A percentile compares a stretch with the other conserved stretches of the same genome.
Conservation (phyloP, 2,797 vertebrate species). For the Valencia hispanica region DNA sequence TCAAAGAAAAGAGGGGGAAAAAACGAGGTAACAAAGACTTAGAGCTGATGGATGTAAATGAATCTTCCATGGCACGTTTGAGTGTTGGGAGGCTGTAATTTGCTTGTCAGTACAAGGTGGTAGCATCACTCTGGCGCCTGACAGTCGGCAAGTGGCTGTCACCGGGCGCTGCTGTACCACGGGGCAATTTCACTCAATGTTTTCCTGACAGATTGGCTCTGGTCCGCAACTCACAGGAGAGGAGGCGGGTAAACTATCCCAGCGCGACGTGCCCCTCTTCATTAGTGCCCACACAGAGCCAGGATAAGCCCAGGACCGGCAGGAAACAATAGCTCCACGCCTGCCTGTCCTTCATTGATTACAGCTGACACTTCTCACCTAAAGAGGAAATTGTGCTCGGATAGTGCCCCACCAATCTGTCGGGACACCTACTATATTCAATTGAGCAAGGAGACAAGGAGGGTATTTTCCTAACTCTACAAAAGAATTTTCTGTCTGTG, state of each 20-base stretch:
- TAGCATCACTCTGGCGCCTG: slow-evolving; percentile 72
- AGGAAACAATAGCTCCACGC: slow-evolving; percentile 82
- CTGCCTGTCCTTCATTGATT: slow-evolving; percentile 78
- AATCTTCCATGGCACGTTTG: slow-evolving; percentile 86
- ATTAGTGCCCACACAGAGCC: slow-evolving; percentile 91
- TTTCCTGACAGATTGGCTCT: slow-evolving; percentile 97
- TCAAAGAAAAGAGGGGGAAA: slow-evolving; percentile 50
- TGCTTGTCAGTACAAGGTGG: slow-evolving; percentile 92
- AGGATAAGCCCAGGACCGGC: slow-evolving; percentile 77
- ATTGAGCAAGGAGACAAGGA: slow-evolving; percentile 64
- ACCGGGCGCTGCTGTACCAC: slow-evolving; percentile 87
- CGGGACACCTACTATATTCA: slow-evolving; percentile 69
- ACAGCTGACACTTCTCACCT: slow-evolving; percentile 84
- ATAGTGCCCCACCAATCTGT: slow-evolving; percentile 67
- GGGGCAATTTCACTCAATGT: slow-evolving; percentile 96
- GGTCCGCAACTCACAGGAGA: slow-evolving; percentile 92
- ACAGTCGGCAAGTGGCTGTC: slow-evolving; percentile 88
- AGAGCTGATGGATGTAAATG: slow-evolving; percentile 89
- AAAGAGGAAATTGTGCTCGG: slow-evolving; percentile 82
- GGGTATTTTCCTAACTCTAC: slow-evolving; percentile 80
- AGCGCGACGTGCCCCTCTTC: slow-evolving; percentile 93
- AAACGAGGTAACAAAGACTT: slow-evolving; percentile 81
- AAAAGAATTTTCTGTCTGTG: slow-evolving; percentile 78
- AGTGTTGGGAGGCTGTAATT: slow-evolving; percentile 91
- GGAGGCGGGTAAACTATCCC: slow-evolving; percentile 92